Conservation (phyloP, 2,797 vertebrate species). For the Salmo trutta region DNA sequence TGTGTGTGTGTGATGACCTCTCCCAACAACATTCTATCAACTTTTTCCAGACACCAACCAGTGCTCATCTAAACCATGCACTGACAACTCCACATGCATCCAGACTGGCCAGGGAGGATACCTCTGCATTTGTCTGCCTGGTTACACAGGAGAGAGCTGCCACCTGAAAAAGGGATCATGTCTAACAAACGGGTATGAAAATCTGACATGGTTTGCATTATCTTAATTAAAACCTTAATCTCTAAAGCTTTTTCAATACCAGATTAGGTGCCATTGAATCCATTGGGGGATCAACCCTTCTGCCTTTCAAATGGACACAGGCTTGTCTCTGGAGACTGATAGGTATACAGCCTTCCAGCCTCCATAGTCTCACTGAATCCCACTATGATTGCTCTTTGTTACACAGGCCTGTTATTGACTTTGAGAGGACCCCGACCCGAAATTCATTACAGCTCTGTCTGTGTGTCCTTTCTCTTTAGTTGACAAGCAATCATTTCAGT, state of each 20-base stretch:
- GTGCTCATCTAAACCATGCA: constrained; percentile 84
- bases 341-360: constrained; percentile 15
- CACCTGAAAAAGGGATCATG: constrained; percentile 80
- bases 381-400: constrained; percentile 25
- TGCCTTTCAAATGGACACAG: constrained; percentile 29
- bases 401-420: constrained; percentile 43
- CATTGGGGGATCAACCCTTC: constrained; percentile 23
- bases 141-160: constrained; percentile 82
- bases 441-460: constrained; percentile 36
- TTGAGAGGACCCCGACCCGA: constrained; percentile 18
- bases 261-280: constrained; percentile 29
- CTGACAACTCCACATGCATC: constrained; percentile 86
- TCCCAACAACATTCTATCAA: neutral
- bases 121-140: constrained; percentile 82
- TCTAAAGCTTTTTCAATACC: neutral
- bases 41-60: constrained; percentile 77
- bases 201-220: no score
- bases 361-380: constrained; percentile 15
- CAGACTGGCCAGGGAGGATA: constrained; percentile 82
- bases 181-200: constrained; percentile 79
- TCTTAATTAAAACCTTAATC: neutral
- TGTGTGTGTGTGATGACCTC: neutral
- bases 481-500: constrained; percentile 19
- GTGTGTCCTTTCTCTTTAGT: constrained; percentile 23
- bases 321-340: constrained; percentile 28